A percentile compares a stretch with the other conserved stretches of the same genome.
Conservation (phyloP, 2,113 vertebrate species). For the Protobothrops flavoviridis region DNA sequence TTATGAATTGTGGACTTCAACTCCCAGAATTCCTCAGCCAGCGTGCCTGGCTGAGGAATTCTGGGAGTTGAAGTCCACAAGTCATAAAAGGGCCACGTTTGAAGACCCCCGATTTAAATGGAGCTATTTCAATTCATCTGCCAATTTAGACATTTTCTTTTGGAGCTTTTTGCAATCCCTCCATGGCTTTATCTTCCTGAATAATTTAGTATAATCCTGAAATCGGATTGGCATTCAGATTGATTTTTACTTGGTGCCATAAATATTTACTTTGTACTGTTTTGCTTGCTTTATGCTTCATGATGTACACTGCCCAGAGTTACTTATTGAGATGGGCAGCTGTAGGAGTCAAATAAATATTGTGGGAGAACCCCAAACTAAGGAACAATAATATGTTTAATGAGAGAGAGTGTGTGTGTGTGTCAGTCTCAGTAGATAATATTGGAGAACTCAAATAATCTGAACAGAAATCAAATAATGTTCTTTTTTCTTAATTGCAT, state of each 20-base stretch:
- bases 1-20: too few species aligned
- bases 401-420: neutral
- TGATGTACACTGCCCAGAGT: neutral
- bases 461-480: neutral
- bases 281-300: neutral
- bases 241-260: neutral
- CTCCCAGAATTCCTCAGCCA: too few species aligned
- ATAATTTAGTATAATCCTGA: neutral
- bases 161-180: neutral
- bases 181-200: neutral
- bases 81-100: too few species aligned
- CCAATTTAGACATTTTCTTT: neutral
- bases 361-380: neutral
- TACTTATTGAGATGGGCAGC: neutral
- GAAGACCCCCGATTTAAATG: neutral
- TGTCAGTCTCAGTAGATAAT: neutral
- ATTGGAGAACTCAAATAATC: neutral
- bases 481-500: neutral
- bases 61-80: too few species aligned
- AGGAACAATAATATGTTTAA: neutral
- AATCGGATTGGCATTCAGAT: neutral
- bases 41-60: too few species aligned
- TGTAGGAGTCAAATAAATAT: neutral
- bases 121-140: neutral
- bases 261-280: neutral